Percentiles rank a stretch among this genome's conserved stretches.
phyloP scores from a whole-genome alignment of 2,888 invertebrate genomes.

The Pseudococcus viburni region DNA sequence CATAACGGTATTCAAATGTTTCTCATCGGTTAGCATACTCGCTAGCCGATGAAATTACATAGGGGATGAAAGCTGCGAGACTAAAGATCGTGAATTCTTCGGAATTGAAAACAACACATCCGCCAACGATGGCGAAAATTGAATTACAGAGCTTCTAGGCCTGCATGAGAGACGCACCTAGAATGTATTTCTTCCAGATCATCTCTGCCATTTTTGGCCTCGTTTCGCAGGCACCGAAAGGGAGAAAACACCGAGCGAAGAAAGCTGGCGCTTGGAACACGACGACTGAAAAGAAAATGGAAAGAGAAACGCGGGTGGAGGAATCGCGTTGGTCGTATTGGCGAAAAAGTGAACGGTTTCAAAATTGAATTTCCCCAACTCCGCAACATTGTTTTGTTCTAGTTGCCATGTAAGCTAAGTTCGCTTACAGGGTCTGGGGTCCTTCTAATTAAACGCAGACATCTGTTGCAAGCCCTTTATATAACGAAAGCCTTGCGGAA shows the following conservation, averaged over 20 bases:
- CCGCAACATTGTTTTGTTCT: slow-evolving; percentile 64
- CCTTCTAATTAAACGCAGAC: slow-evolving; percentile 66
- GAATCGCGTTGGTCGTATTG: slow-evolving; percentile 8
- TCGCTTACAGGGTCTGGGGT: slow-evolving; percentile 60
- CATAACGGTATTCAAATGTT: slow-evolving; percentile 9
- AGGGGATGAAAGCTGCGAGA: not conserved
- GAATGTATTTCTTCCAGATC: not conserved
- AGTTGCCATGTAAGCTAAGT: slow-evolving; percentile 57
- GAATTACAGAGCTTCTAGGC: not conserved
- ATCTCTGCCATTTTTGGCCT: not conserved
- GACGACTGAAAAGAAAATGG: not conserved
- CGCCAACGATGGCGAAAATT: not conserved
- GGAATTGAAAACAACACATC: not conserved
- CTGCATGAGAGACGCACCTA: no score
- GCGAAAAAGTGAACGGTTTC: slow-evolving; percentile 60
- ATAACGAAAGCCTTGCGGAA: slow-evolving; percentile 64
- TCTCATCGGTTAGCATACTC: not conserved
- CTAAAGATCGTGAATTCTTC: not conserved
- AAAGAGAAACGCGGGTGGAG: not conserved
- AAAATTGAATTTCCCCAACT: slow-evolving; percentile 61
- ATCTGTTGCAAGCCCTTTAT: slow-evolving; percentile 66
- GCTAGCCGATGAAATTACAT: not conserved
- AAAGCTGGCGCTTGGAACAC: no score
- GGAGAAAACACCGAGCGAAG: no score
- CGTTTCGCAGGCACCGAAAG: no score